These are phyloP conservation scores for Syngnathus floridae DNA, from an alignment of 2,113 vertebrate species.

Conservation along the genomic window DNA sequence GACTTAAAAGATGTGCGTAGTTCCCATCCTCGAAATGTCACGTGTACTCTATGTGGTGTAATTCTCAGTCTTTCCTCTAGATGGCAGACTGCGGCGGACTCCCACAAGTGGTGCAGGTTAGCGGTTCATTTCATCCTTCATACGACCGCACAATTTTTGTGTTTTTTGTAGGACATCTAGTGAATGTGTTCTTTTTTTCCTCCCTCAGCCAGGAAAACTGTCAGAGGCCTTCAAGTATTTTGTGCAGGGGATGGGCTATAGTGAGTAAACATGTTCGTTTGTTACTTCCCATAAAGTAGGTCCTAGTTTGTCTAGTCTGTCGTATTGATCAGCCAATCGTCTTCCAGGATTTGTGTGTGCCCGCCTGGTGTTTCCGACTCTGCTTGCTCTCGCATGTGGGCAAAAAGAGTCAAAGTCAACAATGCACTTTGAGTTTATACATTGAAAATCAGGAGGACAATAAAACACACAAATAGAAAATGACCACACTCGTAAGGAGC, in stretches of 20 bases:
- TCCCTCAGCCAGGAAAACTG: constrained; percentile 70
- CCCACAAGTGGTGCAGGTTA: constrained; percentile 92
- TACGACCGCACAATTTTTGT: neutral
- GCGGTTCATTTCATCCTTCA: neutral
- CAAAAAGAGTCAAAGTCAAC: neutral
- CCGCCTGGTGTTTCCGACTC: constrained; percentile 12
- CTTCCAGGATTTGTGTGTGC: constrained; percentile 66
- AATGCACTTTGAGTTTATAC: too few relatives aligned
- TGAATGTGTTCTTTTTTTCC: constrained; percentile 4
- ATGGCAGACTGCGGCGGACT: constrained; percentile 96
- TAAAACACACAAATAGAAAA: too few relatives aligned
- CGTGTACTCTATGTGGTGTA: neutral
- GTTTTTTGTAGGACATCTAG: neutral
- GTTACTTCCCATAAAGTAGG: neutral
- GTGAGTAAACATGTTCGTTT: constrained; percentile 55
- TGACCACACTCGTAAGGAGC: too few relatives aligned
- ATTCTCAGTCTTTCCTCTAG: constrained; percentile 62
- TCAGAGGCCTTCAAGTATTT: constrained; percentile 77
- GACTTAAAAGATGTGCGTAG: too few relatives aligned
- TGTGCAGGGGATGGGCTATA: constrained; percentile 79
- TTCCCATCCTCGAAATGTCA: neutral
- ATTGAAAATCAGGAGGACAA: too few relatives aligned
- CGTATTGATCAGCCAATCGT: constrained; percentile 83
- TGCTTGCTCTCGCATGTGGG: neutral
- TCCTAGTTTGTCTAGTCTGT: neutral